Evolutionary conservation across 2,797 vertebrate genomes (phyloP), one percentile per base, ranked within the genome.

Genomic region (Sebastes cheni): DNA sequence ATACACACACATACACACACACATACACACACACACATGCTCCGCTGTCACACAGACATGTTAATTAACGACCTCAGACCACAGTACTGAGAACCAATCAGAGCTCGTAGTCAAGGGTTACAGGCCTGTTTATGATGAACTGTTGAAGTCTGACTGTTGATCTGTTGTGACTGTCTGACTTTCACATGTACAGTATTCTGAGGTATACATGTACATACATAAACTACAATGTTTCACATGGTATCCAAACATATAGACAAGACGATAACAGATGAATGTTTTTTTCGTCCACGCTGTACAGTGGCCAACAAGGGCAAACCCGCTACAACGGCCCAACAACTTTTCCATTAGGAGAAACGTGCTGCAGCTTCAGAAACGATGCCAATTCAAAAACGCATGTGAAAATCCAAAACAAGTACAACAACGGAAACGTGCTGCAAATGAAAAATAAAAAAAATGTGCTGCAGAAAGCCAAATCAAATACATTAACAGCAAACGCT

Each of bases 11-110:
- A n/a, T 67, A 66, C 50, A 76, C 59, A 67, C 55, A 62, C 79
- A 66, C 14, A 58, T 29, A 75, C 10, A 58, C 65, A 59, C 83
- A 67, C 58, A 58, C 56, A 58, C 56, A 58, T 68, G 8, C 55
- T 25, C 79, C 65, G 75, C 88, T 89, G 91, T 91, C 91, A 92
- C 85, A 77, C 73, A 87, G 88, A 94, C 91, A 91, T 91, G 88
- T 94, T 94, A 93, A 94, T 94, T 90, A 89, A 83, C 76, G 86
- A 85, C 79, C 82, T 71, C 27, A 83, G 76, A 81, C 77, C 74
- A 64, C 65, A 75, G 82, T 72, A 54, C 72, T 13, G 64, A 54
- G 75, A 62, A 23, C 68, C 79, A 79, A 77, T 87, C 78, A 68
- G 50, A 5, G 32, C 79, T 66, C 27, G 3, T 32, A 12, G 8